Conservation (phyloP, 2,888 invertebrate genomes). For the Ceramica pisi region DNA sequence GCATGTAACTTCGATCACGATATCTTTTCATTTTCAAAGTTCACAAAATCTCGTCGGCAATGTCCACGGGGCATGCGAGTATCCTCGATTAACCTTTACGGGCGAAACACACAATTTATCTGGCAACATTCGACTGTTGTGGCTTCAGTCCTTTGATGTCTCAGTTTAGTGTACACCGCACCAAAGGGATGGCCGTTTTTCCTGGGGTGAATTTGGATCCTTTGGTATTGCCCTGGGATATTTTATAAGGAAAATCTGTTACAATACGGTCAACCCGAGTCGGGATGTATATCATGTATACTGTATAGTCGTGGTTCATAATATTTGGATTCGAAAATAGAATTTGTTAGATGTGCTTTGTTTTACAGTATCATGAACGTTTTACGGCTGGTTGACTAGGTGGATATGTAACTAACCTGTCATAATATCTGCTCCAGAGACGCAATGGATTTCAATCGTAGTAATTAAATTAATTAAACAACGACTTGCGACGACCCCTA, state of each 20-base stretch:
- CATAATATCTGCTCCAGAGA: too few relatives aligned
- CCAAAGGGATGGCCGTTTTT: conserved; percentile 40
- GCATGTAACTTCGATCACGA: neutral
- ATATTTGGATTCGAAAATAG: neutral
- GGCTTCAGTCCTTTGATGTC: conserved; percentile 53
- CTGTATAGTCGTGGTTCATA: neutral
- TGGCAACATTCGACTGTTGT: conserved; percentile 53
- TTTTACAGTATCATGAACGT: too few relatives aligned
- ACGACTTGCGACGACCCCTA: too few relatives aligned
- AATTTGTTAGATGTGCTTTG: neutral
- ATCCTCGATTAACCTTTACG: conserved; percentile 33
- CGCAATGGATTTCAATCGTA: too few relatives aligned
- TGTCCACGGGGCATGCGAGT: conserved; percentile 31
- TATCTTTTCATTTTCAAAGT: conserved; percentile 13
- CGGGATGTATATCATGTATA: neutral
- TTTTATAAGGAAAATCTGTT: conserved; percentile 16
- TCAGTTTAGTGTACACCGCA: conserved; percentile 42
- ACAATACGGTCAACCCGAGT: neutral
- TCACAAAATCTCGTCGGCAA: conserved; percentile 8
- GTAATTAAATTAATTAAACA: too few relatives aligned
- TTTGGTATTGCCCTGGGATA: conserved; percentile 23
- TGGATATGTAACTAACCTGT: too few relatives aligned
- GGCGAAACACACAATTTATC: conserved; percentile 36
- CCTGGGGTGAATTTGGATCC: conserved; percentile 11
- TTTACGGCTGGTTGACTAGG: too few relatives aligned